Conservation (phyloP, 2,113 vertebrate genomes). For the Nothobranchius furzeri region DNA sequence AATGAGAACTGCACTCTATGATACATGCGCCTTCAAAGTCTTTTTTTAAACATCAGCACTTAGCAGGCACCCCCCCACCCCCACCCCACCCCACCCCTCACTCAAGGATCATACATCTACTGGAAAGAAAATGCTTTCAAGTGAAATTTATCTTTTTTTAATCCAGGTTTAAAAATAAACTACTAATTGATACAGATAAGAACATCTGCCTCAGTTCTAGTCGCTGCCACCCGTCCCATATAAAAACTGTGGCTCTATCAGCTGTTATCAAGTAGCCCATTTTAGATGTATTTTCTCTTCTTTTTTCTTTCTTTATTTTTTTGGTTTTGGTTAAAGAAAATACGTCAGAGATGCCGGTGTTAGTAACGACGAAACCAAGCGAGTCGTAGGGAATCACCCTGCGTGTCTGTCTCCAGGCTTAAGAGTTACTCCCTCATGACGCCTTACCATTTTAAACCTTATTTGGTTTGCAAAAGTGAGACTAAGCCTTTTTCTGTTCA, state of each 20-base stretch:
- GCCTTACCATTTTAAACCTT: conserved; percentile 79
- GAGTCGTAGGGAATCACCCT: conserved; percentile 67
- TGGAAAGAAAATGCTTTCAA: conserved; percentile 48
- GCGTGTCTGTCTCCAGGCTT: conserved; percentile 74
- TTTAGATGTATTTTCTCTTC: conserved; percentile 32
- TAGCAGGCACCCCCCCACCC: conserved; percentile 51
- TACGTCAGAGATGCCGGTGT: conserved; percentile 47
- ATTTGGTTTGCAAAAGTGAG: conserved; percentile 83
- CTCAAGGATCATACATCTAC: conserved; percentile 35
- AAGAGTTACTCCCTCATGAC: conserved; percentile 76
- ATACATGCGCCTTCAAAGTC: conserved; percentile 68
- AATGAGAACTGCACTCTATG: conserved; percentile 46
- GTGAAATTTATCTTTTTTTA: conserved; percentile 51
- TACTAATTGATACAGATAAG: conserved; percentile 55
- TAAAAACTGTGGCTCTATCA: conserved; percentile 58
- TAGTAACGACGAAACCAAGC: conserved; percentile 62
- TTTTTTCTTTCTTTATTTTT: conserved; percentile 18
- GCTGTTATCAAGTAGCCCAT: conserved; percentile 54
- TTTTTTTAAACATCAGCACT: conserved; percentile 76
- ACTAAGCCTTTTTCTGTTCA: conserved; percentile 74
- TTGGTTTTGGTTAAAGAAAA: conserved; percentile 19
- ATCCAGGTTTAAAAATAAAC: conserved; percentile 54
- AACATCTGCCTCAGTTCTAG: conserved; percentile 43
- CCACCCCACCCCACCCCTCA: no score
- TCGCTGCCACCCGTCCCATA: conserved; percentile 26